Base-by-base conservation (phyloP, 2,888 invertebrate genomes). In the Synanthedon myopaeformis region DNA sequence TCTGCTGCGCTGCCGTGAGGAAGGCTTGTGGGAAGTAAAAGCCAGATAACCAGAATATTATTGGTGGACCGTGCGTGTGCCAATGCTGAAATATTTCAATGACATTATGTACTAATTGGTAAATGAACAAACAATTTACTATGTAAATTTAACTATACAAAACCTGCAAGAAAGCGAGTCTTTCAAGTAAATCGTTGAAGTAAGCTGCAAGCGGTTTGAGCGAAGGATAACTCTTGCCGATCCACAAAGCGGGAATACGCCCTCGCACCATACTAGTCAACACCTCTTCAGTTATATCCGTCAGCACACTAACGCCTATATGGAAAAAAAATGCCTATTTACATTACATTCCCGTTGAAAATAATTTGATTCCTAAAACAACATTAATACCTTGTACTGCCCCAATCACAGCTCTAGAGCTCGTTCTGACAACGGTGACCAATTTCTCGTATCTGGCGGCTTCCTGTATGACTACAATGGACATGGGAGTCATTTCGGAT, bases 21-120 rank as follows among this genome's bases (percentile, higher is more conserved):
- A 98, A 98, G 2, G 97, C 96, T 82, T 97, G 97, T 0, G 97
- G 97, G 77, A 97, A 97, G 86, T 92, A 98, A 82, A 98, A 97
- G 0, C 97, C 97, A 0, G 97, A 94, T 42, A 98, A 73, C 98
- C 97, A 98, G 80, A 94, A 98, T 49, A 93, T 91, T 0, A 85
- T 59, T 0, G 97, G 97, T 3, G 95, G 93, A 1, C 96, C 96
- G 54, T 91, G 70, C 19, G 93, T 91, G 71, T 90, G 95, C 98
- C 97, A 98, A 67, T 90, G 89, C 93, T 35, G 35, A 35, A 35
- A 35, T 10, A 35, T 35, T 35, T 10, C 35, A 35, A 35, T 6
- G 6, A 10, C 8, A 35, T 35, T 35, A 10, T 2, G 35, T 10
- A 35, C 10, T 13, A 42, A 12, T 42, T n/a, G 42, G 12, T n/a